phyloP scores from a whole-genome alignment of 2,113 vertebrate genomes.

The Alces alces region DNA sequence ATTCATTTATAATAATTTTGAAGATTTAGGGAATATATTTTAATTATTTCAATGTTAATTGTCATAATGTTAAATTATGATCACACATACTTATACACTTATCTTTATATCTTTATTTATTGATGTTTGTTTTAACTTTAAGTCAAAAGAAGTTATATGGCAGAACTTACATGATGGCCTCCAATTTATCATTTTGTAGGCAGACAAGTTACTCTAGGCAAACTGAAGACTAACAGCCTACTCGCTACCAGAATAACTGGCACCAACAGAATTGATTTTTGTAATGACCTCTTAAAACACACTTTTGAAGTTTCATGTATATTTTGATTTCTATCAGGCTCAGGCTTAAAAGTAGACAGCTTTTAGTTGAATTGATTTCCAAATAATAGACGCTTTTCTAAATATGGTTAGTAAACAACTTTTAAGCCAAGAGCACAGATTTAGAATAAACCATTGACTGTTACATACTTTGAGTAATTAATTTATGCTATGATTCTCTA shows the following conservation, averaged over 20 bases:
- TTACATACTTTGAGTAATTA: background rate
- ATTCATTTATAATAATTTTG: background rate
- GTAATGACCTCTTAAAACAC: background rate
- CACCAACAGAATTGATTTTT: background rate
- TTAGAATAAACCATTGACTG: background rate
- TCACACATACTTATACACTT: background rate
- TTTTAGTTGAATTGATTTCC: background rate
- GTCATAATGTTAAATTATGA: background rate
- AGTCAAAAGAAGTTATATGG: background rate
- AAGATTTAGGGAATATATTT: background rate
- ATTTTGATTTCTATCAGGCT: background rate
- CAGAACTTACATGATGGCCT: background rate
- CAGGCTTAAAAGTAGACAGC: background rate
- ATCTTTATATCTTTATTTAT: background rate
- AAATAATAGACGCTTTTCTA: conserved; percentile 6
- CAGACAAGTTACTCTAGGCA: background rate
- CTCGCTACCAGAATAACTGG: background rate
- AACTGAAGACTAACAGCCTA: background rate
- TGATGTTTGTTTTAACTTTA: conserved; percentile 9
- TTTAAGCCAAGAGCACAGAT: background rate
- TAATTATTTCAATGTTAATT: background rate
- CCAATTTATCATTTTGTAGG: background rate
- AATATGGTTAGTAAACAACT: background rate
- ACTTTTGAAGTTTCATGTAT: background rate
- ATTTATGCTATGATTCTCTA: conserved; percentile 23